Evolutionary conservation across 2,888 invertebrate species (phyloP), one percentile per base, ranked within the genome.

Genomic region (Ichneumon xanthorius): DNA sequence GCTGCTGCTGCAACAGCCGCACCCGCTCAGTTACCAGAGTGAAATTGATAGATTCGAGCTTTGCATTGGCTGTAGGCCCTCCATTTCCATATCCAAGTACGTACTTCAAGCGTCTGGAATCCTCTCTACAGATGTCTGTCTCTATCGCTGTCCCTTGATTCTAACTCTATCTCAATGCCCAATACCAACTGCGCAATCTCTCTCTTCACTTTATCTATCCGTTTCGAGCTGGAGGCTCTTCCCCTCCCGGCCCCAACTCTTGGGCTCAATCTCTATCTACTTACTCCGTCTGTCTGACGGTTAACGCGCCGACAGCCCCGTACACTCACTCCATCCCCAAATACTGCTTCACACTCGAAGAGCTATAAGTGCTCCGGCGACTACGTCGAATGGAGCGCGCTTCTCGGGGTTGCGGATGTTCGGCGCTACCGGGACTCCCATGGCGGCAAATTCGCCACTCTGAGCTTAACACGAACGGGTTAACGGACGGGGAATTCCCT

Each of bases 31-130:
- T 73, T 87, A 80, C 87, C 86, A 78, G 87, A 91, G 90, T 90
- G 91, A 92, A 92, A 92, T 92, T 92, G 92, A 92, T 92, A 92
- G 91, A 92, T 92, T 92, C 91, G 90, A 90, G 92, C 90, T 90
- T 91, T 88, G 89, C 90, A 89, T 90, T 91, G 87, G 87, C 87
- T 87, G 89, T 88, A 90, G 86, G 22, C 88, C 89, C 61, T 63
- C 61, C 88, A 91, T 92, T 92, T 92, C 91, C 90, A 90, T 91
- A 92, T 90, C 88, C 91, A 90, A 92, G 92, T 91, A 90, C 88
- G 88, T 89, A 89, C 89, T 91, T 91, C 89, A 89, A 82, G 68
- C 19, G 78, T 78, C 82, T 73, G 83, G 63, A 70, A 82, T 85
- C 40, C 78, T 33, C 65, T 14, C 14, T 26, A 26, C 48, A 14